These are phyloP conservation scores for Poeciliopsis gracilis DNA, from an alignment of 2,797 vertebrate species.

Conservation along the genomic window DNA sequence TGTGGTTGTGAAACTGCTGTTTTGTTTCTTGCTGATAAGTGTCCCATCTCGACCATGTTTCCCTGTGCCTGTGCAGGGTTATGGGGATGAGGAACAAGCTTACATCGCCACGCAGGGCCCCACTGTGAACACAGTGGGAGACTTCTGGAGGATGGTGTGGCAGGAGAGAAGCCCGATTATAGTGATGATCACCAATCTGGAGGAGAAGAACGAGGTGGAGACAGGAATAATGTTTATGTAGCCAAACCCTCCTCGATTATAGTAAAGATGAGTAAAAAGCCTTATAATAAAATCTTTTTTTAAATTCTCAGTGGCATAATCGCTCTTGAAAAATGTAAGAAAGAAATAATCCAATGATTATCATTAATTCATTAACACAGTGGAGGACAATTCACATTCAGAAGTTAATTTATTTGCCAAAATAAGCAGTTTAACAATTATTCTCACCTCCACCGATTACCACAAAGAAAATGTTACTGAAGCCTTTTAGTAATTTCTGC, in stretches of 20 bases:
- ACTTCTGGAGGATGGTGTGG: conserved; percentile 99
- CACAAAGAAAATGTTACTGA: background rate
- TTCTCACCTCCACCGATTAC: background rate
- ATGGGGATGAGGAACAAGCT: conserved; percentile 89
- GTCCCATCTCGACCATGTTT: background rate
- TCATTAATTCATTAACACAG: background rate
- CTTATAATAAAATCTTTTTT: background rate
- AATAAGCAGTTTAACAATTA: background rate
- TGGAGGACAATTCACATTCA: background rate
- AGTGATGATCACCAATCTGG: conserved; percentile 99
- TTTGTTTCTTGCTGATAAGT: conserved; percentile 1
- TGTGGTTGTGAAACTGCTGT: background rate
- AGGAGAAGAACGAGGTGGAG: conserved; percentile 96
- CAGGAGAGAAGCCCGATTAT: conserved; percentile 93
- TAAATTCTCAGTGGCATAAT: background rate
- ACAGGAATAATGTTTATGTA: background rate
- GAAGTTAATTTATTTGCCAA: background rate
- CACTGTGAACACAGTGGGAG: conserved; percentile 95
- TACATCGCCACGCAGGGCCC: conserved; percentile 99
- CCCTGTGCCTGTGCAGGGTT: conserved; percentile 82
- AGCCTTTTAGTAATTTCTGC: background rate
- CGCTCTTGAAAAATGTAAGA: background rate
- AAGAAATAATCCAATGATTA: background rate
- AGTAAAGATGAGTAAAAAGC: background rate
- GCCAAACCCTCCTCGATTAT: background rate